Base-by-base conservation (phyloP, 2,888 invertebrate genomes). In the Drepana falcataria region DNA sequence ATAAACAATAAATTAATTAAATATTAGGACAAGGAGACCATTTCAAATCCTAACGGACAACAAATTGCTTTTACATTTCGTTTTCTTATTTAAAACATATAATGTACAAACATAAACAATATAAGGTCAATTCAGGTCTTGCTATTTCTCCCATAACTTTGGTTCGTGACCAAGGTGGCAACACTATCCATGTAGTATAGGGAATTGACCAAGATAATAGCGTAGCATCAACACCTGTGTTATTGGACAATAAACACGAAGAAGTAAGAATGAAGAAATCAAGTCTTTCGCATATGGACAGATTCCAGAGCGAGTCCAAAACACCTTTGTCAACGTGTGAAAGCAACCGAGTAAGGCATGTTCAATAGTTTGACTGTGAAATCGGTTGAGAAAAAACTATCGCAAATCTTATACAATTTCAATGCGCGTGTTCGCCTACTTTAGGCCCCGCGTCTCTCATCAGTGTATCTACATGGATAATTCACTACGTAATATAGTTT, bases 1-100 rank as follows among this genome's bases (percentile, higher is more conserved):
- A 87, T 90, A 87, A 88, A 87, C 88, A 88, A 91, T 90, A 90
- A 91, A 88, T 87, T 83, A 88, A 83, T 81, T 84, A 79, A 79
- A 75, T 78, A 83, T 85, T 80, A 84, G 81, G 84, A 82, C 76
- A 73, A 79, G 73, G 80, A 80, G 76, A 83, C 81, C 79, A 71
- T 73, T 81, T 81, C 65, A 80, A 83, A 84, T 82, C 81, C 81
- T 79, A 75, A 71, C 79, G 77, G 81, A 80, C 73, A 77, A 73
- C 71, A 75, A 80, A 72, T 72, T 70, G 69, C 69, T 71, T 79
- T 72, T 72, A 73, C 65, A 70, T 71, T 66, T 57, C 66, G 63
- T 66, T 77, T 80, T 73, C 78, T 79, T 82, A 86, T 81, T 83
- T 83, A 83, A 83, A 80, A 87, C 81, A 74, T 81, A 83, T 77